phyloP scores from a whole-genome alignment of 1,140 invertebrate genomes.

The Hycleus cichorii region DNA sequence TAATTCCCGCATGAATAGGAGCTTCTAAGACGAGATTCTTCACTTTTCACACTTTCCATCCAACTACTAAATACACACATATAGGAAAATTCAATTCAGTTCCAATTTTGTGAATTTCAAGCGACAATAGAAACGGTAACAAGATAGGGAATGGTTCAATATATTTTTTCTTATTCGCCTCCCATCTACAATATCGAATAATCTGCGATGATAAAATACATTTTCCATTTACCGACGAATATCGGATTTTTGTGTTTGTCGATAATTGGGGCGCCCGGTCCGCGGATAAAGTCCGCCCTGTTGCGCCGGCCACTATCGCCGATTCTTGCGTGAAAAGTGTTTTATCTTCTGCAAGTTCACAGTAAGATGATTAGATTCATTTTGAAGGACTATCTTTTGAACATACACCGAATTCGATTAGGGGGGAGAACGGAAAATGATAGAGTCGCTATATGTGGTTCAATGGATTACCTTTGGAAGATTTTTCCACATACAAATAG shows the following conservation, averaged over 20 bases:
- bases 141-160: slow-evolving; percentile 4
- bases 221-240: too few relatives aligned
- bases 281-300: too few relatives aligned
- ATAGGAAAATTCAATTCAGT: slow-evolving; percentile 31
- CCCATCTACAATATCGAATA: too few relatives aligned
- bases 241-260: too few relatives aligned
- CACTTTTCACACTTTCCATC: slow-evolving; percentile 18
- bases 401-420: slow-evolving; percentile 10
- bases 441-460: background rate
- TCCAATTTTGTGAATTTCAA: slow-evolving; percentile 28
- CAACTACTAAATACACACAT: background rate
- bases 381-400: slow-evolving; percentile 12
- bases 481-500: slow-evolving; percentile 7
- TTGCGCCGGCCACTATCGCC: background rate
- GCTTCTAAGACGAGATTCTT: slow-evolving; percentile 10
- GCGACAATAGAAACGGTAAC: slow-evolving; percentile 20
- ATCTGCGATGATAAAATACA: too few relatives aligned
- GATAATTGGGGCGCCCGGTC: too few relatives aligned
- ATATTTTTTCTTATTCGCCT: too few relatives aligned
- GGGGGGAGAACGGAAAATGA: background rate
- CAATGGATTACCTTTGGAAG: slow-evolving; percentile 9
- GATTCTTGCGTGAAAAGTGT: background rate
- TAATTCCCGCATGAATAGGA: slow-evolving; percentile 7
- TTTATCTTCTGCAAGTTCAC: background rate
- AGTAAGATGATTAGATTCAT: slow-evolving; percentile 9